Evolutionary conservation across 2,797 vertebrate species (phyloP).

Genomic region (Nyctibius grandis): DNA sequence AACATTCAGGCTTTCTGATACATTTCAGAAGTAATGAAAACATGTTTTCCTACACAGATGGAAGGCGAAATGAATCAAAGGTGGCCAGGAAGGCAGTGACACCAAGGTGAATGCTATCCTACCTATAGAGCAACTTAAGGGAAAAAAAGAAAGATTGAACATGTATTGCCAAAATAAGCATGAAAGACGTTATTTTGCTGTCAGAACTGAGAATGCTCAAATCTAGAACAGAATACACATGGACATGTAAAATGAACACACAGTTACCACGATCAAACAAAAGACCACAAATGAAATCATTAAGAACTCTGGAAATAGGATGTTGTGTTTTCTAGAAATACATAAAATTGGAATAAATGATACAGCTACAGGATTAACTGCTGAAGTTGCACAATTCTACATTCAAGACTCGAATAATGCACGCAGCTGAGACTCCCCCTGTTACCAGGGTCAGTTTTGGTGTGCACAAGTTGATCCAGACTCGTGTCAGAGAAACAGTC

Average conservation of each 20-base stretch:
- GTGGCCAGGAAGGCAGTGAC: not conserved
- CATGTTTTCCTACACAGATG: not conserved
- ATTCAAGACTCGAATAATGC: not conserved
- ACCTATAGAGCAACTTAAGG: not conserved
- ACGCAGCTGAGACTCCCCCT: fast-evolving
- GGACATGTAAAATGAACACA: not conserved
- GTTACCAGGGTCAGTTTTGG: not conserved
- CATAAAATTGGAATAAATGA: not conserved
- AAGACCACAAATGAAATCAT: not conserved
- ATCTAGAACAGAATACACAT: not conserved
- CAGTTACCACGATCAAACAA: not conserved
- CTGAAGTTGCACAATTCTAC: not conserved
- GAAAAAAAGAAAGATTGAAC: not conserved
- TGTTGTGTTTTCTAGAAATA: not conserved
- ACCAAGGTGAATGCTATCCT: not conserved
- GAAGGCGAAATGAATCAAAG: not conserved
- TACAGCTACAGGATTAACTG: not conserved
- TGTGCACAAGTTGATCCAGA: not conserved
- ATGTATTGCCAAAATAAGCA: not conserved
- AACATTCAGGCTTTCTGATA: not conserved
- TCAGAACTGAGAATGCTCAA: not conserved
- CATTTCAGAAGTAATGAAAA: not conserved
- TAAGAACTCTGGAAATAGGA: not conserved
- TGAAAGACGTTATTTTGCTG: not conserved
- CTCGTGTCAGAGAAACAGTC: not conserved